A percentile compares a stretch with the other conserved stretches of the same genome.
Evolutionary conservation across 2,113 vertebrate species (phyloP).

Genomic region (Numenius arquata): DNA sequence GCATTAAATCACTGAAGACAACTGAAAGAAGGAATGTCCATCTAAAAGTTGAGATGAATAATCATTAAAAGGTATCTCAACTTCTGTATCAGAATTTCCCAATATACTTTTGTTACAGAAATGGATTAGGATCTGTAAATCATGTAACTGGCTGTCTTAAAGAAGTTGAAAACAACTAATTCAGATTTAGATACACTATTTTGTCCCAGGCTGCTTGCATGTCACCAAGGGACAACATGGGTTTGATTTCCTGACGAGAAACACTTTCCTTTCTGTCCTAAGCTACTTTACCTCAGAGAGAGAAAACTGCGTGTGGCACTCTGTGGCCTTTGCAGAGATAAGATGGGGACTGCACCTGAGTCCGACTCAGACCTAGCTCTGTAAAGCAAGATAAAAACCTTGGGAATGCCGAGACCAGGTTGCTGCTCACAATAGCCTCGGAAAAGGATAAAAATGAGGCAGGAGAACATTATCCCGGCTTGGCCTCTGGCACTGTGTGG

Average conservation of each 20-base stretch:
- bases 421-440: not conserved
- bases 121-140: not conserved
- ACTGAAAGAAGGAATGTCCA: not conserved
- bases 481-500: not conserved
- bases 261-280: not conserved
- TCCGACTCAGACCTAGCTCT: not conserved
- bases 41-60: not conserved
- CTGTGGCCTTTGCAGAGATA: not conserved
- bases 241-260: not conserved
- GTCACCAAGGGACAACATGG: constrained; percentile 10
- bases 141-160: not conserved
- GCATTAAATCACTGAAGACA: not conserved
- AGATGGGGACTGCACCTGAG: not conserved
- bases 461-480: not conserved
- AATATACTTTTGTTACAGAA: not conserved
- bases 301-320: not conserved
- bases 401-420: not conserved
- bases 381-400: not conserved
- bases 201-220: constrained; percentile 1
- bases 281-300: not conserved
- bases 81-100: not conserved
- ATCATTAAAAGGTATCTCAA: not conserved
- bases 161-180: constrained; percentile 16
- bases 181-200: constrained; percentile 11
- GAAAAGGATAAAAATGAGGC: not conserved